Percentiles rank a stretch among this genome's conserved stretches.
Conservation (phyloP, 2,797 vertebrate species). For the Distichodus sexfasciatus region DNA sequence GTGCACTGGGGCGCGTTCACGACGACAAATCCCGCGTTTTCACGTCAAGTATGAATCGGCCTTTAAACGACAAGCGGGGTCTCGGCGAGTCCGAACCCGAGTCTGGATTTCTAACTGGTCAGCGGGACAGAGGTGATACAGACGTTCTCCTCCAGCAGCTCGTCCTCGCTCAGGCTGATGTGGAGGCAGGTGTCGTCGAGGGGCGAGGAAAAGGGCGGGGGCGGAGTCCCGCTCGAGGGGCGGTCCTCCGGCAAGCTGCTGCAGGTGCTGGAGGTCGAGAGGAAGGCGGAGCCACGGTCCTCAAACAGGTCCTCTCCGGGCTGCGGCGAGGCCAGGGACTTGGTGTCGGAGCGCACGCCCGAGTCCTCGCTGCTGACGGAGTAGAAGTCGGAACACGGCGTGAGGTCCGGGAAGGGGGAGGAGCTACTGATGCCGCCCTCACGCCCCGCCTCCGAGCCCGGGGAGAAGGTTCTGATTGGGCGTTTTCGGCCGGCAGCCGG, state of each 20-base stretch:
- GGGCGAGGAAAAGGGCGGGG: conserved; percentile 62
- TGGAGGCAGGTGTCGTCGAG: conserved; percentile 80
- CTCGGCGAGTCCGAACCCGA: background rate
- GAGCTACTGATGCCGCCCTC: conserved; percentile 55
- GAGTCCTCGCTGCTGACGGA: conserved; percentile 73
- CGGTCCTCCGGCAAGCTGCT: conserved; percentile 65
- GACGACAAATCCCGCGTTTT: too few species aligned
- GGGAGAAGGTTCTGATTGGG: conserved; percentile 75
- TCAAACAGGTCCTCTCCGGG: conserved; percentile 70
- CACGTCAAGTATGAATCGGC: too few species aligned
- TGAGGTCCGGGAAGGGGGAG: conserved; percentile 71
- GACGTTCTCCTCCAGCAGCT: conserved; percentile 69
- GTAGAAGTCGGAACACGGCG: conserved; percentile 75
- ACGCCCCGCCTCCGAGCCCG: conserved; percentile 61
- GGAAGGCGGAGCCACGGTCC: conserved; percentile 55
- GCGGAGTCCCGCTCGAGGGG: conserved; percentile 31
- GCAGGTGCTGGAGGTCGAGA: conserved; percentile 68
- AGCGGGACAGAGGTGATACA: conserved; percentile 60
- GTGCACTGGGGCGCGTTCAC: too few species aligned
- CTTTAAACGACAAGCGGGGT: too few species aligned
- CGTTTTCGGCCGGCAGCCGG: conserved; percentile 77
- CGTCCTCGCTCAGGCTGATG: conserved; percentile 87
- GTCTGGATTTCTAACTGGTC: conserved; percentile 52
- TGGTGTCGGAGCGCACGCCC: conserved; percentile 70
- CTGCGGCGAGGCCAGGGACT: conserved; percentile 60